These are phyloP conservation scores for Sinocyclocheilus anophthalmus DNA, from an alignment of 2,113 vertebrate species.

Conservation along the genomic window DNA sequence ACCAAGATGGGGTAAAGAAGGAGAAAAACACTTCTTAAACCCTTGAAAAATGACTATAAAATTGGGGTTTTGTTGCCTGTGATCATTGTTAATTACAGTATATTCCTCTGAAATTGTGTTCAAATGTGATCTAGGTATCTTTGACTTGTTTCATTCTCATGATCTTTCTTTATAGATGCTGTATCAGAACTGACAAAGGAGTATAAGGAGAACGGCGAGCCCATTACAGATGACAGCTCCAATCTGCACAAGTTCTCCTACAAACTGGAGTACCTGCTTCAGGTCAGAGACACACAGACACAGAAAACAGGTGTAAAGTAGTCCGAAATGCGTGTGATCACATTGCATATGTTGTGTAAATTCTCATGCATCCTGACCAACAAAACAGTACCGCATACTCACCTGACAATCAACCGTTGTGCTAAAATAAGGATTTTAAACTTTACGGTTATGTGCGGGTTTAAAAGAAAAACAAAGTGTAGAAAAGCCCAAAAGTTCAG, in stretches of 20 bases:
- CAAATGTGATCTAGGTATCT: neutral
- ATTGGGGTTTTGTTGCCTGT: neutral
- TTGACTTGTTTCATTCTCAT: neutral
- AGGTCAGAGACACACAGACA: constrained; percentile 75
- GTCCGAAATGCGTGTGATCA: neutral
- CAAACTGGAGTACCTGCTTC: constrained; percentile 95
- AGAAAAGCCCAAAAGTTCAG: too few species aligned
- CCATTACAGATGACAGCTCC: constrained; percentile 91
- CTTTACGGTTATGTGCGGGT: neutral
- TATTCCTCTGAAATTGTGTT: neutral
- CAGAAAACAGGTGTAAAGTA: neutral
- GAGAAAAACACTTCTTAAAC: neutral
- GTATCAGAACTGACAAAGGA: constrained; percentile 88
- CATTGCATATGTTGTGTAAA: neutral
- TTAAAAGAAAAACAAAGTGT: neutral
- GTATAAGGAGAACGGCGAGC: constrained; percentile 89
- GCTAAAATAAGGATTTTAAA: neutral
- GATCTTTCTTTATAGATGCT: constrained; percentile 71
- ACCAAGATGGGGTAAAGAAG: neutral
- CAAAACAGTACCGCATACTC: neutral
- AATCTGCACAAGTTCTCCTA: constrained; percentile 95
- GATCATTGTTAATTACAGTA: neutral
- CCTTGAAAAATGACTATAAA: neutral
- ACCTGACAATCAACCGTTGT: neutral
- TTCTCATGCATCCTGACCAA: neutral